Base-by-base conservation (phyloP, 2,888 invertebrate genomes). In the Pristionchus japonicus region DNA sequence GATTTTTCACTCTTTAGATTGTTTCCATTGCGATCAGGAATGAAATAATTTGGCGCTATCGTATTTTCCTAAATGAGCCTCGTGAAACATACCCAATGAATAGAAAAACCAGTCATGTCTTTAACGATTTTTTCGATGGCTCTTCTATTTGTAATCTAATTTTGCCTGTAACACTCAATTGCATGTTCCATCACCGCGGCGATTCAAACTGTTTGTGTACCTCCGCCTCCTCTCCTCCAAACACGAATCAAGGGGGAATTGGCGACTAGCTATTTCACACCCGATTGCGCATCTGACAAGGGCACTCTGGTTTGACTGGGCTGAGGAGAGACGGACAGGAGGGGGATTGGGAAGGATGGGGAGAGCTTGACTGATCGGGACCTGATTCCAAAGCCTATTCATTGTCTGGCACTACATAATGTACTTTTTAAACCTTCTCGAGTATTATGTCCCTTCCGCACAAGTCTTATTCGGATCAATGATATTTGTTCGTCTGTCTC, bases 191-290 rank as follows among this genome's bases (percentile, higher is more conserved):
- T 27, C 20, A 23, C 52, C 23, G 37, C 17, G 67, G 67, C 31
- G 67, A 70, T 77, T 77, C 74, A 77, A 77, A 77, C 74, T 20
- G 74, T 77, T 77, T 77, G 43, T 43, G 74, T 77, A 37, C 43
- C 23, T 17, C 34, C 37, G 13, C 34, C 67, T 64, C 61, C 52
- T 23, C 31, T 64, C 15, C 27, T 70, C 67, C 67, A 37, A 70
- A 70, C 67, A 70, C 31, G 67, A 70, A 70, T 70, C 37, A n/a
- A n/a, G n/a, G n/a, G n/a, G 34, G 37, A 34, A 70, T 37, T 70
- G 34, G 67, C 27, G 67, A 31, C 67, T 34, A n/a, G 74, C 74
- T n/a, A 77, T 77, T 77, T 77, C 74, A 77, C 74, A 77, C 74
- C 74, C 74, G 43, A 77, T 20, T 77, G 74, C 20, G 23, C 74